Evolutionary conservation across 2,797 vertebrate species (phyloP).

Genomic region (Onychomys leucogaster): DNA sequence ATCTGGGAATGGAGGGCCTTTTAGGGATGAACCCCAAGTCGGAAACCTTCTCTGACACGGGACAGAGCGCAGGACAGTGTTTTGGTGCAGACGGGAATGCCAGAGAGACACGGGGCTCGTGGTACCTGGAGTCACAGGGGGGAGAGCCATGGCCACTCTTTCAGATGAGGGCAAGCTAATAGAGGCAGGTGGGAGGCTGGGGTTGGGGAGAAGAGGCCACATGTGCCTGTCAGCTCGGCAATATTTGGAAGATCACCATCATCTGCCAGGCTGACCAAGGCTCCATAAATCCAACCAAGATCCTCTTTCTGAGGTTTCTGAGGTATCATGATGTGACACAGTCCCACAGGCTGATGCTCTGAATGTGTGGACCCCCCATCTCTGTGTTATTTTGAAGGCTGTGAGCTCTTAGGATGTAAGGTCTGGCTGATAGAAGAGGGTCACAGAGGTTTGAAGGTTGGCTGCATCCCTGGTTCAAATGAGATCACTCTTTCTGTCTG

Average conservation of each 20-base stretch:
- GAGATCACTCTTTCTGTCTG: not conserved
- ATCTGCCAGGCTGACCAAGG: not conserved
- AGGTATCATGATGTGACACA: not conserved
- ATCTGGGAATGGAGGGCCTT: not conserved
- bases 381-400: not conserved
- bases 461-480: not conserved
- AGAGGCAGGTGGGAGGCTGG: not conserved
- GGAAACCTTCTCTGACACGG: not conserved
- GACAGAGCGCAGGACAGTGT: not conserved
- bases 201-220: not conserved
- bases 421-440: not conserved
- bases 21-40: not conserved
- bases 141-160: not conserved
- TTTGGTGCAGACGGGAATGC: not conserved
- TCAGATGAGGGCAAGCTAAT: not conserved
- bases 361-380: too few relatives aligned
- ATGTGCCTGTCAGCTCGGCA: not conserved
- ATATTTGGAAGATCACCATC: fast-evolving
- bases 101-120: not conserved
- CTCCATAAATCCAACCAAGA: not conserved
- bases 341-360: not conserved
- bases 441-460: too few relatives aligned
- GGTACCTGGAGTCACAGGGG: not conserved
- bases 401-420: not conserved
- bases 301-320: not conserved